These are phyloP conservation scores for Crocallis elinguaria DNA, from an alignment of 2,888 invertebrate genomes.

Conservation along the genomic window DNA sequence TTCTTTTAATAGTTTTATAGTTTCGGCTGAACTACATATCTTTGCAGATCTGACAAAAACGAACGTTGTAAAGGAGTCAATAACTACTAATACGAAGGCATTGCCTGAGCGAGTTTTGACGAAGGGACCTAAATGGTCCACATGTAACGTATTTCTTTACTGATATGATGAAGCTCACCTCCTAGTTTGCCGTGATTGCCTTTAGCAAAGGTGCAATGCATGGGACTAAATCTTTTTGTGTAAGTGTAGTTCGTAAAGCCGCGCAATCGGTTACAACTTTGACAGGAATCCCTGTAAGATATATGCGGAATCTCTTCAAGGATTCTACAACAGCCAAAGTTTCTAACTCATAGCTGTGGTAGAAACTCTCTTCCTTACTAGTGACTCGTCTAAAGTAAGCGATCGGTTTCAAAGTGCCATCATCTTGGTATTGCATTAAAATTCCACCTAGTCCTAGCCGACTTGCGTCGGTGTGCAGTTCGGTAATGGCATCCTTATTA, in stretches of 20 bases:
- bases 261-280: conserved; percentile 22
- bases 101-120: too few relatives aligned
- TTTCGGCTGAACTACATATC: too few relatives aligned
- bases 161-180: too few relatives aligned
- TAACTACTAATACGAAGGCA: too few relatives aligned
- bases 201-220: too few relatives aligned
- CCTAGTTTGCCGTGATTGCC: too few relatives aligned
- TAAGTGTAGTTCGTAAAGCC: conserved; percentile 20
- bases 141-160: too few relatives aligned
- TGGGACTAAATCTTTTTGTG: conserved; percentile 4
- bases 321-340: conserved; percentile 26
- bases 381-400: conserved; percentile 40
- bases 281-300: conserved; percentile 20
- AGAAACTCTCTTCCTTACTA: too few relatives aligned
- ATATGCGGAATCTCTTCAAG: conserved; percentile 17
- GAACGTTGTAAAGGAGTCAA: too few relatives aligned
- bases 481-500: conserved; percentile 39
- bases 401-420: conserved; percentile 29
- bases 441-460: conserved; percentile 45
- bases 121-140: too few relatives aligned
- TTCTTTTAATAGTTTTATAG: too few relatives aligned
- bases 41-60: too few relatives aligned
- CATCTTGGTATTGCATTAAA: conserved; percentile 37
- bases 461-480: conserved; percentile 52
- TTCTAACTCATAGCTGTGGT: background rate